These are phyloP conservation scores for Propsilocerus akamusi DNA, from an alignment of 1,140 invertebrate species.

Conservation along the genomic window DNA sequence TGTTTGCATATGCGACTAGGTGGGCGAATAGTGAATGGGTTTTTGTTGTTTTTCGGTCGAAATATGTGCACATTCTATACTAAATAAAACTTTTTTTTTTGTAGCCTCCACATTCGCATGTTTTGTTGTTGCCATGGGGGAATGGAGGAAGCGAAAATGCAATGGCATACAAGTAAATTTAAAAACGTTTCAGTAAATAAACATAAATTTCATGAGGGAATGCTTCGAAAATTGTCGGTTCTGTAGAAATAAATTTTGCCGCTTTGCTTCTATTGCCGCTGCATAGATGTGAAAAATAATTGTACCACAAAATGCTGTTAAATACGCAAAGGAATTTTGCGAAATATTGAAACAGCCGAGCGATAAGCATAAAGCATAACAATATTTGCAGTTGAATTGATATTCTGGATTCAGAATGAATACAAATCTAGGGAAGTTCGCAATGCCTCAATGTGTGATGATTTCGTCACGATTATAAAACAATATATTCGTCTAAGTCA, in stretches of 20 bases:
- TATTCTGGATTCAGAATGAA: too few relatives aligned
- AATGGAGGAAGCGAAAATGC: not conserved
- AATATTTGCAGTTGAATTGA: too few relatives aligned
- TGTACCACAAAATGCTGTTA: not conserved
- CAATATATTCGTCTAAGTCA: too few relatives aligned
- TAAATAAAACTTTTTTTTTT: not conserved
- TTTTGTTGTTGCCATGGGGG: not conserved
- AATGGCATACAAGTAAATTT: not conserved
- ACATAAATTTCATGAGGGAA: not conserved
- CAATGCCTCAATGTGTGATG: too few relatives aligned
- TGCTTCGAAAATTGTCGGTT: not conserved
- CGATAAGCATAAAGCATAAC: too few relatives aligned
- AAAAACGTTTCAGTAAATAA: conserved; percentile 3
- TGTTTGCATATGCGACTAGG: too few relatives aligned
- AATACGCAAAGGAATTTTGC: not conserved
- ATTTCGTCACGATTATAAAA: too few relatives aligned
- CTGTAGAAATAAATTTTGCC: conserved; percentile 1
- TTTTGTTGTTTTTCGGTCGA: too few relatives aligned
- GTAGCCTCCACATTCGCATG: not conserved
- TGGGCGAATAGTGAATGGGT: too few relatives aligned
- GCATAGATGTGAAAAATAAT: not conserved
- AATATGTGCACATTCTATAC: too few relatives aligned
- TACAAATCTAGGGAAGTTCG: too few relatives aligned
- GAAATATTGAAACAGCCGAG: too few relatives aligned
- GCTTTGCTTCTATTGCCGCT: not conserved